Evolutionary conservation across 2,888 invertebrate species (phyloP), one percentile per base, ranked within the genome.

Genomic region (Xiphydria camelus): DNA sequence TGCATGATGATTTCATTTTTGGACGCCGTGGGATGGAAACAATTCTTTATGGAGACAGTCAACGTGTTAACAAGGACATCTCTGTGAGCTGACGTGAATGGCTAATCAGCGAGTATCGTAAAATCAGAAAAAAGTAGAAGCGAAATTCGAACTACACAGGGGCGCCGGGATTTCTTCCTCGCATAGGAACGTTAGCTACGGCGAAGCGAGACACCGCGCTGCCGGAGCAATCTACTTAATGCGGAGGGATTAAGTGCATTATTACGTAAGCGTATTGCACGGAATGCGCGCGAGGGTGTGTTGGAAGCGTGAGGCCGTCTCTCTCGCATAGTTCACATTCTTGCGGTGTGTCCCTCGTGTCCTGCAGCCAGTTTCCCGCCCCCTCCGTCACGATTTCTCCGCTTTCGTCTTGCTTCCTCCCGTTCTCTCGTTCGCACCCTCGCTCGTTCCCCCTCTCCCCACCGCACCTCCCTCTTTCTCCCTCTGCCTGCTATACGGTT

Each of bases 211-310:
- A 4, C 14, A 4, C 3, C 10, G 14, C 10, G 10, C 26, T 12
- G 26, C 4, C 26, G 10, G 10, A 14, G 10, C 26, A 26, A 42
- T 55, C 49, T 58, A 47, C 45, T 49, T 50, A 58, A 62, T 60
- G 54, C 56, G 50, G 34, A 40, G 53, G 48, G 58, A 59, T 57
- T 53, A 59, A 59, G 59, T 56, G 51, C 57, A 51, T 54, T 57
- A 59, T 60, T 56, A 59, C 54, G 53, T 53, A 54, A 57, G 45
- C 48, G 53, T 49, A 50, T 43, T 39, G 32, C n/a, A n/a, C 49
- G 55, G 57, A 62, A 60, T 57, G 53, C 44, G 46, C 44, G 41
- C 37, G 47, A 26, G 26, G 31, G 45, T 44, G 46, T 41, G 48
- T 38, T 39, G 45, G 39, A 43, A 35, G 1, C 4, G 4, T 4